Base-by-base conservation (phyloP, 1,140 invertebrate genomes). In the Achatina immaculata region DNA sequence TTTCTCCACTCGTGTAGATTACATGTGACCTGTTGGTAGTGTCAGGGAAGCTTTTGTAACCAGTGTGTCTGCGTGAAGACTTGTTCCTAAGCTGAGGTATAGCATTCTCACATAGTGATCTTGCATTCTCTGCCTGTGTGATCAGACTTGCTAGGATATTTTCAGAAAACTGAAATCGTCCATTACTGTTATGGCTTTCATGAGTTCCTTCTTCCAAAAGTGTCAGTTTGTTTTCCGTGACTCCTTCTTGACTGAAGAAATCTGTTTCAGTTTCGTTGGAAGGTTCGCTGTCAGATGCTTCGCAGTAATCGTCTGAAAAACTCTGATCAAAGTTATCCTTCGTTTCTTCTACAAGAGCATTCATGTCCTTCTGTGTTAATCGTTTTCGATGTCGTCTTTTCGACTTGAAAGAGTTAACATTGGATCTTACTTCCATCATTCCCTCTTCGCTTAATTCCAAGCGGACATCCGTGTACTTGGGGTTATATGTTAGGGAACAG, bases 401-500 rank as follows among this genome's bases (percentile, higher is more conserved):
- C 16, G 31, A 14, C 31, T 42, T 78, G 19, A 4, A 6, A 9
- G 38, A 7, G 28, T 66, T 78, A 3, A 43, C 58, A 66, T 66
- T 78, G 6, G 75, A 65, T 42, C 34, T 78, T 4, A 78, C 66
- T 58, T 78, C 58, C 40, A 42, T 36, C 24, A 66, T 43, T 9
- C 75, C 75, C 2, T 77, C 73, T 42, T 68, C 55, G 36, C 66
- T 66, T 0, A 43, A 31, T 11, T 66, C 45, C 72, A 80, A 72
- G 21, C 16, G 58, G 24, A 69, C 62, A 21, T 81, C 42, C 6
- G 73, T 77, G 69, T 83, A 83, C 43, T 83, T 83, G 48, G 76
- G 80, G 78, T 83, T 81, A n/a, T 74, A 80, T 3, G 75, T 16
- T 1, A 83, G 24, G 7, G 82, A 83, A 31, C 69, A 79, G 21